Evolutionary conservation across 2,113 vertebrate genomes (phyloP).

Genomic region (Embiotoca jacksoni): DNA sequence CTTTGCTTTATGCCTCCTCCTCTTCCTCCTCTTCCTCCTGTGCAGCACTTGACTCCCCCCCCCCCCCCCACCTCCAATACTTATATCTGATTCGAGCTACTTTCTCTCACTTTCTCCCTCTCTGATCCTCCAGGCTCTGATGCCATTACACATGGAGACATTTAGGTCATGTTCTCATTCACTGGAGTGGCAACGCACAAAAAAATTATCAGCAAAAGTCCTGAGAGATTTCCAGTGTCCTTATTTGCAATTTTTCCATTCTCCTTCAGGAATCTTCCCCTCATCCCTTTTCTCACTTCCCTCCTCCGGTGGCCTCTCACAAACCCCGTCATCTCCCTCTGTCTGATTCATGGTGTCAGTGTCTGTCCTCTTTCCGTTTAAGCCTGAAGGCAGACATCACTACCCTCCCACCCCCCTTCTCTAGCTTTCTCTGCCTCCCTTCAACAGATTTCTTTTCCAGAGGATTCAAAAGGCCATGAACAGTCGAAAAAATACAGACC

Average conservation of each 20-base stretch:
- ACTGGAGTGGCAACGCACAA: conserved; percentile 9
- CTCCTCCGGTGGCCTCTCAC: conserved; percentile 5
- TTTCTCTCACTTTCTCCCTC: not conserved
- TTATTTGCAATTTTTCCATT: not conserved
- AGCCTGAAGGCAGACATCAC: conserved; percentile 23
- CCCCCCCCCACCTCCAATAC: not conserved
- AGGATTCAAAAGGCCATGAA: not conserved
- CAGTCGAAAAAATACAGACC: not conserved
- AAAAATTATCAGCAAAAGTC: not conserved
- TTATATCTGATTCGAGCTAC: conserved; percentile 25
- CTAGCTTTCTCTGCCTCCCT: not conserved
- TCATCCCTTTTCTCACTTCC: conserved; percentile 10
- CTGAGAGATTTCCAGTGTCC: not conserved
- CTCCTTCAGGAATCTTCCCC: conserved; percentile 6
- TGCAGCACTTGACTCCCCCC: conserved; percentile 24
- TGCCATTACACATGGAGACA: conserved; percentile 18
- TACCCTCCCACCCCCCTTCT: conserved; percentile 5
- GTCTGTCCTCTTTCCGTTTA: conserved; percentile 26
- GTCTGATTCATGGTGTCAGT: conserved; percentile 46
- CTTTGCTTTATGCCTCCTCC: conserved; percentile 2
- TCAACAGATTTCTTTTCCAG: not conserved
- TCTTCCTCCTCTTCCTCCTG: conserved; percentile 12
- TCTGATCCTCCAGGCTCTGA: not conserved
- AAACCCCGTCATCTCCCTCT: not conserved
- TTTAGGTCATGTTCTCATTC: conserved; percentile 23